Base-by-base conservation (phyloP, 2,113 vertebrate species). In the Tyrannus savana region DNA sequence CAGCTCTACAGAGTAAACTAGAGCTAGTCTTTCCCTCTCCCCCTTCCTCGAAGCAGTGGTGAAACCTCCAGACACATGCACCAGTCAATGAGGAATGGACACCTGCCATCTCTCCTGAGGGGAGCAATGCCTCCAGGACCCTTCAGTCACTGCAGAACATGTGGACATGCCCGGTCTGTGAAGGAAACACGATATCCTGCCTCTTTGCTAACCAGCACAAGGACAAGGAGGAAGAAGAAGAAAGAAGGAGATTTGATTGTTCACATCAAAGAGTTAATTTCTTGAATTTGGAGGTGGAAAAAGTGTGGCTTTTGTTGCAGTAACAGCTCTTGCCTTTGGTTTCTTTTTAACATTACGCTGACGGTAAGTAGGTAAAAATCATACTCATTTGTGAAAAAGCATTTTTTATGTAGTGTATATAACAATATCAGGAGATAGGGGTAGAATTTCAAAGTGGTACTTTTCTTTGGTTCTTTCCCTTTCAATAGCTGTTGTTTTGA, bases 401-500 rank as follows among this genome's bases (percentile, higher is more conserved):
- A 89, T 94, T 95, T 96, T 93, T 88, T 92, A 76, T n/a, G 6
- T 89, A 80, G 85, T 47, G 50, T 91, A 84, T 95, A 55, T 94
- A 94, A 76, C 81, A 87, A 67, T 94, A 95, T 81, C 85, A 90
- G 90, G 77, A 82, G 93, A 79, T 72, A 87, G 53, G 78, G 91
- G 84, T 67, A 95, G 96, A 73, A 79, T 91, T 95, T 94, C 93
- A 77, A 68, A 93, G 96, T 37, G 35, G 86, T 90, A 53, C 73
- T 89, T 92, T 74, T 92, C 86, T 89, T 89, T 56, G 55, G 75
- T 87, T 93, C 79, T 89, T 89, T 77, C 75, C 50, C 44, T 93
- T 95, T 96, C 89, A 55, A 93, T 87, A 95, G 95, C 96, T 90
- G 90, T 81, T 97, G 96, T 97, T 97, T 97, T 97, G 97, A 98